Evolutionary conservation across 2,113 vertebrate genomes (phyloP), one percentile per base, ranked within the genome.

Genomic region (Lophura nycthemera): DNA sequence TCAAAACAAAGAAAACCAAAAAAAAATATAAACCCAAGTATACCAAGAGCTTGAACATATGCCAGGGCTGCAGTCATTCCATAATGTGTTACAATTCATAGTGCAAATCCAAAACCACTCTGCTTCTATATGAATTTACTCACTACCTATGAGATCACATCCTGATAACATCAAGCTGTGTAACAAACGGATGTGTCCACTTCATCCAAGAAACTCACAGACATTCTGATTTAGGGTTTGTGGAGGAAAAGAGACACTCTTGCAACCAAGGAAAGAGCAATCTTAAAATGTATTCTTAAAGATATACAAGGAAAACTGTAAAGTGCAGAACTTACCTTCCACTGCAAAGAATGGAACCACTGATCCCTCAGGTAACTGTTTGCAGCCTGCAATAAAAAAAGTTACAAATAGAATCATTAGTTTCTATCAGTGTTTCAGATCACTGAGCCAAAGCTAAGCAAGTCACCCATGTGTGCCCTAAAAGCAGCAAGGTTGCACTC

Each of bases 301-400:
- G 25, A 48, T 42, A 83, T 77, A 87, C 10, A 65, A 89, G 6
- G 40, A 89, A 76, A 24, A 69, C 10, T 85, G 42, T 8, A 10
- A 90, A 61, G 54, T 8, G 13, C 27, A 57, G 40, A 60, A 97
- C 98, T 96, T 97, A 99, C 99, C 99, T 99, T 99, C 99, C 99
- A 99, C 98, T 99, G 99, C 92, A 99, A 97, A 43, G 99, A 99
- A 97, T 99, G 99, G 98, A 99, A 99, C 99, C 99, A 99, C 97
- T 99, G 99, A 98, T 99, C 99, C 96, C 99, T 98, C 95, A 99
- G 98, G 98, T 99, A 99, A 97, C 99, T 99, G 98, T 99, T 99
- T 83, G 99, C 99, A 95, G 99, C 99, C 99, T 99, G 96, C 45
- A 98, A 97, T 11, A 66, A 94, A 83, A 89, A 59, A 93, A 96